Conservation (phyloP, 2,113 vertebrate species). For the Cynoglossus semilaevis region DNA sequence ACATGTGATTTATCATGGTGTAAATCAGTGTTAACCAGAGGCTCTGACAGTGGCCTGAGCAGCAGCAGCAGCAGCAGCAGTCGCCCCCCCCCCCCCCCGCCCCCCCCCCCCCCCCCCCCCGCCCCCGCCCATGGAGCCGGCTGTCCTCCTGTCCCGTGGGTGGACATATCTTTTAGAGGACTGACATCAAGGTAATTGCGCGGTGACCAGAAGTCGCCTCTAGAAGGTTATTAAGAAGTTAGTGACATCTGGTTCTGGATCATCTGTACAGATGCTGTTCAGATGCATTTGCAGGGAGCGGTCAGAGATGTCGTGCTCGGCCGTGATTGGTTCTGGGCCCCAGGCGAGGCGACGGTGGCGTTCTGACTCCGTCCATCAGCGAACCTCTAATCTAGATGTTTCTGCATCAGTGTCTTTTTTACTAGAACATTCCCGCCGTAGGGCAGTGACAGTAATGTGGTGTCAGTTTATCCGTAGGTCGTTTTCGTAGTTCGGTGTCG, state of each 20-base stretch:
- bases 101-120: no score
- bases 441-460: constrained; percentile 1
- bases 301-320: constrained; percentile 30
- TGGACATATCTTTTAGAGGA: constrained; percentile 76
- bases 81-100: no score
- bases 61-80: no score
- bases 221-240: constrained; percentile 79
- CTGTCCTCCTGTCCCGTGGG: constrained; percentile 72
- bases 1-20: constrained; percentile 6
- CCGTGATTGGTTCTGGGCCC: constrained; percentile 54
- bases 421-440: constrained; percentile 7
- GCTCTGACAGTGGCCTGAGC: constrained; percentile 36
- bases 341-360: constrained; percentile 36
- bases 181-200: constrained; percentile 82
- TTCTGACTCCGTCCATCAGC: constrained; percentile 30
- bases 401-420: constrained; percentile 8
- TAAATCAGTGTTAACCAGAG: constrained; percentile 30
- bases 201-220: constrained; percentile 75
- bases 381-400: constrained; percentile 18
- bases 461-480: no score
- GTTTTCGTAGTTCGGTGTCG: constrained; percentile 43
- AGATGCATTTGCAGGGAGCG: constrained; percentile 58
- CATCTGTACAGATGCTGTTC: constrained; percentile 65
- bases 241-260: constrained; percentile 69
- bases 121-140: constrained; percentile 61